Percentiles rank a stretch among this genome's conserved stretches.
phyloP scores from a whole-genome alignment of 2,888 invertebrate species.

The Tipula unca region DNA sequence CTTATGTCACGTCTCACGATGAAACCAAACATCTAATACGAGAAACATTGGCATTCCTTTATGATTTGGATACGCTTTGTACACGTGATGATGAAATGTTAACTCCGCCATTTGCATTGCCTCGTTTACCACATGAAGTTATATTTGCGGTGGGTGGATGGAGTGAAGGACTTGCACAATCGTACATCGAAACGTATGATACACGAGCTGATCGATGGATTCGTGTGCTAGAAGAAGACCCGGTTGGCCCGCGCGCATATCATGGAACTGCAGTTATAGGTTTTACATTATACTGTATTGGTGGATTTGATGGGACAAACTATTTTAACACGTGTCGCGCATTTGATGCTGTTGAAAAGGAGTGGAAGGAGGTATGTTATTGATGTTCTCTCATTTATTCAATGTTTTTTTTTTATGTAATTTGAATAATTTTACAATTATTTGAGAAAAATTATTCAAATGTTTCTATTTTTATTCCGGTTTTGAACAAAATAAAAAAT shows the following conservation, averaged over 20 bases:
- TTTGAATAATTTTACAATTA: neutral
- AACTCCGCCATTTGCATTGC: slow-evolving; percentile 75
- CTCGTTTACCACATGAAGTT: slow-evolving; percentile 80
- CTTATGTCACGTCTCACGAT: slow-evolving; percentile 73
- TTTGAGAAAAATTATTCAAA: slow-evolving; percentile 21
- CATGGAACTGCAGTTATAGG: slow-evolving; percentile 86
- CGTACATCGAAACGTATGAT: slow-evolving; percentile 80
- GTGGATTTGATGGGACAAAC: slow-evolving; percentile 77
- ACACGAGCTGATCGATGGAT: slow-evolving; percentile 86
- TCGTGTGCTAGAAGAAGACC: slow-evolving; percentile 56
- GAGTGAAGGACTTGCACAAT: slow-evolving; percentile 49
- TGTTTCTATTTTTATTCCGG: neutral
- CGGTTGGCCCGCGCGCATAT: slow-evolving; percentile 79
- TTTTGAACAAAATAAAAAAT: neutral
- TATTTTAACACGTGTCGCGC: slow-evolving; percentile 81
- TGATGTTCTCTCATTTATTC: too few relatives aligned
- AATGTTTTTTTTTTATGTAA: neutral
- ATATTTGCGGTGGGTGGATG: slow-evolving; percentile 78
- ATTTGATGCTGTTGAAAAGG: slow-evolving; percentile 75
- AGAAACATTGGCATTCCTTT: slow-evolving; percentile 83
- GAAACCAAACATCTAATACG: slow-evolving; percentile 81
- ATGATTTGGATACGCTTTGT: slow-evolving; percentile 83
- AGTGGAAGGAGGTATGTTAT: slow-evolving; percentile 63
- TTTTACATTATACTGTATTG: slow-evolving; percentile 77
- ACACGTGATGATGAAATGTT: slow-evolving; percentile 63